Percentiles rank a stretch among this genome's conserved stretches.
phyloP scores from a whole-genome alignment of 2,888 invertebrate species.

The Oscheius sp. region DNA sequence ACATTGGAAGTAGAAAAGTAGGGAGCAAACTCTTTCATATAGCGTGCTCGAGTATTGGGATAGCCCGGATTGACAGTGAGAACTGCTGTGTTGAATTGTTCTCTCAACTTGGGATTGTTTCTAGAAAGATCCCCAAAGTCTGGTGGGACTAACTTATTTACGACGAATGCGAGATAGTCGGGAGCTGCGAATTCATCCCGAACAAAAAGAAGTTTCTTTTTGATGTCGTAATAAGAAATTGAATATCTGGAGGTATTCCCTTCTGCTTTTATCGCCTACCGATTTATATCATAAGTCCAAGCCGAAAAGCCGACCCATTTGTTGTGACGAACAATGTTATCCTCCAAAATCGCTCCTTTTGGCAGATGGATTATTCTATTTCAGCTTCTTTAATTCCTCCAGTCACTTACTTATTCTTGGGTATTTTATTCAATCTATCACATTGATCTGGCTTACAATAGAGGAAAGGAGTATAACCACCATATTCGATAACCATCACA shows the following conservation, averaged over 20 bases:
- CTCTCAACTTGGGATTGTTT: constrained; percentile 37
- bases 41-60: constrained; percentile 7
- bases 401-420: constrained; percentile 16
- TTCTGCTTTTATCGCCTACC: constrained; percentile 12
- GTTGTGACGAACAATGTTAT: constrained; percentile 23
- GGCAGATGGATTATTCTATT: not conserved
- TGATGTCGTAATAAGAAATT: constrained; percentile 16
- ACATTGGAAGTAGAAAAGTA: not conserved
- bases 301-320: constrained; percentile 40
- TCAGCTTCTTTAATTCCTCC: not conserved
- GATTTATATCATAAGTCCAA: constrained; percentile 34
- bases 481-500: constrained; percentile 39
- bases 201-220: constrained; percentile 37
- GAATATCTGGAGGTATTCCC: not conserved
- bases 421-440: constrained; percentile 21
- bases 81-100: constrained; percentile 43
- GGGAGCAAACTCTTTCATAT: constrained; percentile 3
- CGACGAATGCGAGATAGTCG: constrained; percentile 42
- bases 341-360: constrained; percentile 23
- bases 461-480: constrained; percentile 43
- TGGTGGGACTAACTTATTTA: constrained; percentile 32
- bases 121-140: constrained; percentile 13
- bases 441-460: constrained; percentile 43
- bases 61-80: constrained; percentile 31
- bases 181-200: constrained; percentile 41